A percentile compares a stretch with the other conserved stretches of the same genome.
phyloP scores from a whole-genome alignment of 2,888 invertebrate genomes.

The Tryphoninae sp. region DNA sequence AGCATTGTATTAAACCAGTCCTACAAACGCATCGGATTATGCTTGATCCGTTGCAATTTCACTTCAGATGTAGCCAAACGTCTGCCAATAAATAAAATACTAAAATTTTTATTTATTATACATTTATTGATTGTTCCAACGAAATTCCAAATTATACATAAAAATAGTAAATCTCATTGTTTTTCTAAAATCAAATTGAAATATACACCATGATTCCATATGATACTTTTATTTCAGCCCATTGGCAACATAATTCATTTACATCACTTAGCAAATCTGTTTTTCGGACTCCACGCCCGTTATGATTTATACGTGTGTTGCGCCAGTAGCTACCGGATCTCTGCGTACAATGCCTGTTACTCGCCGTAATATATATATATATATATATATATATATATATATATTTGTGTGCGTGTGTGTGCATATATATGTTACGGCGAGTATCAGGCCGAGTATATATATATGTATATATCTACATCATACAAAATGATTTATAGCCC shows the following conservation, averaged over 20 bases:
- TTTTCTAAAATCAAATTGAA: neutral
- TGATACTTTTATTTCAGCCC: neutral
- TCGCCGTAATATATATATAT: neutral
- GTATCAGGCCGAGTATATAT: too few species aligned
- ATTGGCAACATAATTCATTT: neutral
- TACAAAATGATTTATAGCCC: too few species aligned
- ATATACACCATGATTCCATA: neutral
- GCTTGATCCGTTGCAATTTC: too few species aligned
- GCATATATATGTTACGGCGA: too few species aligned
- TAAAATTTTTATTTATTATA: neutral
- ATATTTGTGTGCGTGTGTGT: too few species aligned
- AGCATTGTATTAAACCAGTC: too few species aligned
- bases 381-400: too few species aligned
- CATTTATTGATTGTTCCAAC: neutral
- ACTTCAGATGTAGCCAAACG: neutral
- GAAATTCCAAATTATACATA: neutral
- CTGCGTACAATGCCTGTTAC: neutral
- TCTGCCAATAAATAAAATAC: neutral
- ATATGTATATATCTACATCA: too few species aligned
- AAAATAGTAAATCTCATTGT: neutral
- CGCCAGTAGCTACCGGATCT: neutral
- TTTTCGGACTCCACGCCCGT: neutral
- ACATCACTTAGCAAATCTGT: neutral
- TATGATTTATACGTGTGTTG: neutral
- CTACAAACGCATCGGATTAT: too few species aligned